Percentiles rank a stretch among this genome's conserved stretches.
Conservation (phyloP, 1,140 invertebrate genomes). For the Drosophila leontia region DNA sequence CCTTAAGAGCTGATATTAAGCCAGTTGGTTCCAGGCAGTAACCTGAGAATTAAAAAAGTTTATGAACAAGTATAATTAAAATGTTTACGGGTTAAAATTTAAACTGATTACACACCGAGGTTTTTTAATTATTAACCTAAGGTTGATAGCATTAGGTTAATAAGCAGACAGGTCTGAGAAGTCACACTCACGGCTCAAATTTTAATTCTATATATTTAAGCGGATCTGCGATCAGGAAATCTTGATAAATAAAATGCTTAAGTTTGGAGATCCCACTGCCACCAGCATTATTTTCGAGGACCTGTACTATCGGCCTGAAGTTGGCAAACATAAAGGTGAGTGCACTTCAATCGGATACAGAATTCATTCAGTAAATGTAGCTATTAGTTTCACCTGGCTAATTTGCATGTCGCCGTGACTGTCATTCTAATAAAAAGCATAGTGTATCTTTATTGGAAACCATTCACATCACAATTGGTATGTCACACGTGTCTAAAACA, state of each 20-base stretch:
- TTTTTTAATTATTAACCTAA: constrained; percentile 26
- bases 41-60: background rate
- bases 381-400: background rate
- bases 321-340: constrained; percentile 46
- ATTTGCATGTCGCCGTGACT: constrained; percentile 41
- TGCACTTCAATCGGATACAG: constrained; percentile 10
- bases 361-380: constrained; percentile 38
- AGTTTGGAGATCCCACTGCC: background rate
- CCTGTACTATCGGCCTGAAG: constrained; percentile 26
- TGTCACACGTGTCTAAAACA: constrained; percentile 20
- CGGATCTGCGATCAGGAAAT: background rate
- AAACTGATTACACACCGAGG: constrained; percentile 10
- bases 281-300: constrained; percentile 39
- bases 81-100: constrained; percentile 10
- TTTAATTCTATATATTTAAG: constrained; percentile 3
- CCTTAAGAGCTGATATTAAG: constrained; percentile 19
- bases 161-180: constrained; percentile 8
- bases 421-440: constrained; percentile 26
- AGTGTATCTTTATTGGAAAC: constrained; percentile 19
- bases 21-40: constrained; percentile 13
- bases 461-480: constrained; percentile 14
- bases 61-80: constrained; percentile 17
- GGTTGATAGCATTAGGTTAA: constrained; percentile 9
- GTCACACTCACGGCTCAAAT: background rate
- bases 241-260: background rate